Percentiles rank a stretch among this genome's conserved stretches.
These are phyloP conservation scores for Ranitomeya variabilis DNA, from an alignment of 2,113 vertebrate genomes.

Conservation along the genomic window DNA sequence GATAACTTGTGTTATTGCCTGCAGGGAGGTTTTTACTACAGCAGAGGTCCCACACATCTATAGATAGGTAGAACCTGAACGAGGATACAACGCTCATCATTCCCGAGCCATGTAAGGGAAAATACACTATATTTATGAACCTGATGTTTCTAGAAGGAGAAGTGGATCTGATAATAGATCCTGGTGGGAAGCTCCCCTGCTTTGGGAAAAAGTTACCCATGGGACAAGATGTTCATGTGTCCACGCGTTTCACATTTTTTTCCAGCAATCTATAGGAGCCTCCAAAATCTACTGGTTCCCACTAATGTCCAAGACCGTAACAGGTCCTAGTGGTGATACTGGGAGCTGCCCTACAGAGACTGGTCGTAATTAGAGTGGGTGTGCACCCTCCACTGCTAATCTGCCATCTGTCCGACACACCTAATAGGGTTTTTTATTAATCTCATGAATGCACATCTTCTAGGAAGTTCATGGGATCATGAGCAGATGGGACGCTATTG, in stretches of 20 bases:
- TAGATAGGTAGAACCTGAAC: background rate
- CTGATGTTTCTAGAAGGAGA: background rate
- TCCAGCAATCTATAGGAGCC: background rate
- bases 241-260: background rate
- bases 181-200: background rate
- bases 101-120: background rate
- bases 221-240: background rate
- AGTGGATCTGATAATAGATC: slow-evolving; percentile 1
- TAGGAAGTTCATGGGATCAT: slow-evolving; percentile 34
- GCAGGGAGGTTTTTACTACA: background rate
- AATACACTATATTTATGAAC: background rate
- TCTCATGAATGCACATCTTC: slow-evolving; percentile 21
- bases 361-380: slow-evolving; percentile 32
- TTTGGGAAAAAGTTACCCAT: background rate
- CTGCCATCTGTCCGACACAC: slow-evolving; percentile 40
- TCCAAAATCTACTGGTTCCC: background rate
- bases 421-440: slow-evolving; percentile 40
- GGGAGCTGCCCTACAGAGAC: background rate
- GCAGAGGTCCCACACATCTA: background rate
- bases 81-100: background rate
- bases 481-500: background rate
- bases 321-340: background rate
- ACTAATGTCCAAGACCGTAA: background rate
- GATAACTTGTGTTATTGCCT: background rate
- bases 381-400: slow-evolving; percentile 15